A percentile compares a stretch with the other conserved stretches of the same genome.
Evolutionary conservation across 2,888 invertebrate species (phyloP).

Genomic region (Lepidonotus clava): DNA sequence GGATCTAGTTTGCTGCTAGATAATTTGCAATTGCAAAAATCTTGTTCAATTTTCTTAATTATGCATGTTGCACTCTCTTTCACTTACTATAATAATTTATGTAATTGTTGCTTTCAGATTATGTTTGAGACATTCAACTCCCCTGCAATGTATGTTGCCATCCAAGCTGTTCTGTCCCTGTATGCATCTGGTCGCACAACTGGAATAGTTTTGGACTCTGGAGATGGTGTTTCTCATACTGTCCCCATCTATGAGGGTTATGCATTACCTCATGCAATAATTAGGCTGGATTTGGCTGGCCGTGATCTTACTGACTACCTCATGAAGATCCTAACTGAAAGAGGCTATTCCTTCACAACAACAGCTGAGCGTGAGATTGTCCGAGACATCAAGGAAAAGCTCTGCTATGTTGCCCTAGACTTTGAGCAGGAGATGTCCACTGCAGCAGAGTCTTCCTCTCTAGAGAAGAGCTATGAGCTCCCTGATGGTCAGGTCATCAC

Average conservation of each 20-base stretch:
- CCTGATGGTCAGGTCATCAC: slow-evolving; percentile 79
- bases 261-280: slow-evolving; percentile 62
- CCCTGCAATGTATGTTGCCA: slow-evolving; percentile 92
- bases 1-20: too few species aligned
- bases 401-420: slow-evolving; percentile 77
- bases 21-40: too few species aligned
- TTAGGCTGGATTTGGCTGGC: slow-evolving; percentile 95
- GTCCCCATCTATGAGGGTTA: slow-evolving; percentile 91
- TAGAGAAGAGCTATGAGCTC: slow-evolving; percentile 78
- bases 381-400: slow-evolving; percentile 95
- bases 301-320: slow-evolving; percentile 98
- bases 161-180: slow-evolving; percentile 94
- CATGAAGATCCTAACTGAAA: slow-evolving; percentile 89
- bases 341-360: slow-evolving; percentile 82
- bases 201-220: slow-evolving; percentile 95
- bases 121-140: slow-evolving; percentile 83
- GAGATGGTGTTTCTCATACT: slow-evolving; percentile 97
- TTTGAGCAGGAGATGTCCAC: slow-evolving; percentile 79
- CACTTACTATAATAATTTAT: too few species aligned
- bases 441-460: slow-evolving; percentile 69
- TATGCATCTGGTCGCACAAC: slow-evolving; percentile 97
- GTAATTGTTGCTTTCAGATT: slow-evolving; percentile 60
- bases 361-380: slow-evolving; percentile 78
- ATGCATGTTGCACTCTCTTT: too few species aligned
- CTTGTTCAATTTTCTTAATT: too few species aligned